phyloP scores from a whole-genome alignment of 2,888 invertebrate species.

The Dicyrtoma fusca region DNA sequence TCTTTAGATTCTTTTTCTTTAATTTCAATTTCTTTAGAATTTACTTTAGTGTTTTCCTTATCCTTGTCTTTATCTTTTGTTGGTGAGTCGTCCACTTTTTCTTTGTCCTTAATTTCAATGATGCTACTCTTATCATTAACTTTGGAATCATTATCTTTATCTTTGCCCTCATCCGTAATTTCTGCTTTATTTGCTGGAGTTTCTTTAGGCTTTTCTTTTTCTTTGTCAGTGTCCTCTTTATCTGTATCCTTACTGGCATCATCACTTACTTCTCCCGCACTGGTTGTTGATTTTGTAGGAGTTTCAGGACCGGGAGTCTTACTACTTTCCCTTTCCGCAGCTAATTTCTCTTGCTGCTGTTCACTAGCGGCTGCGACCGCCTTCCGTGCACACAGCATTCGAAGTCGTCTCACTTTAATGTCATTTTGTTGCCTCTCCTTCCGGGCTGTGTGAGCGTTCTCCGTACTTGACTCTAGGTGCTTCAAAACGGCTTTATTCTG shows the following conservation, averaged over 20 bases:
- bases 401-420: conserved; percentile 87
- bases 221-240: conserved; percentile 59
- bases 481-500: conserved; percentile 72
- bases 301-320: conserved; percentile 11
- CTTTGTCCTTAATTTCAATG: conserved; percentile 61
- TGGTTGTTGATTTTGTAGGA: conserved; percentile 15
- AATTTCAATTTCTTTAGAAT: not conserved
- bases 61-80: not conserved
- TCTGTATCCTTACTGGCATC: conserved; percentile 65
- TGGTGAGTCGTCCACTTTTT: not conserved
- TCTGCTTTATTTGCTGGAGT: conserved; percentile 44
- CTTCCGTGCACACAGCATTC: conserved; percentile 58
- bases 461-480: conserved; percentile 49
- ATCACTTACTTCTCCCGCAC: conserved; percentile 49
- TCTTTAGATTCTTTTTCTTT: not conserved
- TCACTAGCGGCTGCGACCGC: conserved; percentile 46
- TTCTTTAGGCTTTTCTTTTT: conserved; percentile 22
- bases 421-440: conserved; percentile 90
- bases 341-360: conserved; percentile 22
- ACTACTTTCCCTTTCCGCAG: not conserved
- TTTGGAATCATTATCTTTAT: conserved; percentile 68
- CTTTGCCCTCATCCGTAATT: conserved; percentile 62
- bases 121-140: conserved; percentile 69
- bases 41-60: not conserved
- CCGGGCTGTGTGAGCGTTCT: conserved; percentile 75